These are phyloP conservation scores for Aphrophora alni DNA, from an alignment of 2,888 invertebrate species.

Conservation along the genomic window DNA sequence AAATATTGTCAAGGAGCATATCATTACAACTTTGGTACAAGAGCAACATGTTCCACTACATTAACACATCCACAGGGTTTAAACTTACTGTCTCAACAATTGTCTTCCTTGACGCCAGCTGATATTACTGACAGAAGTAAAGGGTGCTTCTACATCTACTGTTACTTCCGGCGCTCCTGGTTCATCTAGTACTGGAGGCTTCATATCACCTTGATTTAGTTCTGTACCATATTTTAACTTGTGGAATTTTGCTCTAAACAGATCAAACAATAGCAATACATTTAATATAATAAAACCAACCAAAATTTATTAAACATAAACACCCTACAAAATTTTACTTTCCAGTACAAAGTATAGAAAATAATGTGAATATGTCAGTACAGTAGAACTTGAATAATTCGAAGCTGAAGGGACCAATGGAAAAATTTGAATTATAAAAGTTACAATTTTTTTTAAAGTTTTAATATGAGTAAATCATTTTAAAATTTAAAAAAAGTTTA, in stretches of 20 bases:
- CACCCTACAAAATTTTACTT: not conserved
- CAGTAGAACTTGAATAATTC: too few species aligned
- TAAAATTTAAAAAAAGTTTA: too few species aligned
- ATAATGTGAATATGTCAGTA: too few species aligned
- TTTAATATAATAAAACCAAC: not conserved
- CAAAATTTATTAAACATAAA: not conserved
- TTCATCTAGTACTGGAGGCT: conserved; percentile 75
- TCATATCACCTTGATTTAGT: conserved; percentile 85
- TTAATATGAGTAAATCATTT: too few species aligned
- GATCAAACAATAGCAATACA: conserved; percentile 16
- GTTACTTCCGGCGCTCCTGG: conserved; percentile 62
- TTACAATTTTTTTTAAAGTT: too few species aligned
- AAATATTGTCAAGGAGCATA: too few species aligned
- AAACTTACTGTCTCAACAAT: conserved; percentile 92
- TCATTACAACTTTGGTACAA: too few species aligned
- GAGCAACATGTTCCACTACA: too few species aligned
- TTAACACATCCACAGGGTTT: too few species aligned
- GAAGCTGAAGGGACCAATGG: too few species aligned
- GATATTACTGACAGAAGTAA: conserved; percentile 82
- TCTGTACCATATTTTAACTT: conserved; percentile 96
- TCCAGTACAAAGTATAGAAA: too few species aligned
- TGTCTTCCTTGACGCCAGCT: conserved; percentile 97
- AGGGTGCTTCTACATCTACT: conserved; percentile 72
- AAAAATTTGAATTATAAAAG: too few species aligned
- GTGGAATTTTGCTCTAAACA: conserved; percentile 85